Evolutionary conservation across 2,888 invertebrate genomes (phyloP).

Genomic region (Ennomos fuscantarius): DNA sequence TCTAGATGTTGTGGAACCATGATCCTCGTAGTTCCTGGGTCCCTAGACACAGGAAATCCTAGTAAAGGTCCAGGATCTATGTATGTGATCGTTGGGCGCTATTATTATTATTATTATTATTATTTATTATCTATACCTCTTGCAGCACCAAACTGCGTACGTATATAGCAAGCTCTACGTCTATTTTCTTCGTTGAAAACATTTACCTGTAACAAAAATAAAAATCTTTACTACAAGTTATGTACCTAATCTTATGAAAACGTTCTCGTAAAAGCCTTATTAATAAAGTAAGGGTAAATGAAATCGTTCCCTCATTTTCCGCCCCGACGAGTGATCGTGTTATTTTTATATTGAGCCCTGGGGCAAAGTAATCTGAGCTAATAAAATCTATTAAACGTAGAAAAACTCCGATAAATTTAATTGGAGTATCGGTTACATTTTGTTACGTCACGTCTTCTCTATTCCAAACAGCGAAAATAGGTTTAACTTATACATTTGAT

Average conservation of each 20-base stretch:
- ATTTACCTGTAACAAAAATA: too few species aligned
- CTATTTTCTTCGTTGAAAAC: too few species aligned
- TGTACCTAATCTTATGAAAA: constrained; percentile 7
- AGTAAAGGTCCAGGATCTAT: too few species aligned
- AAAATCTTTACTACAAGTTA: background rate
- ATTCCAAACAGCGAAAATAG: background rate
- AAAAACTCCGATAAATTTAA: constrained; percentile 22
- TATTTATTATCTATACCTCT: too few species aligned
- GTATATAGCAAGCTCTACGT: too few species aligned
- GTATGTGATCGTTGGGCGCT: too few species aligned
- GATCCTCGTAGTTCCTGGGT: too few species aligned
- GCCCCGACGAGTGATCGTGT: constrained; percentile 25
- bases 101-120: too few species aligned
- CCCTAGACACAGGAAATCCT: too few species aligned
- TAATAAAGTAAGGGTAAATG: constrained; percentile 22
- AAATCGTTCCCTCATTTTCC: constrained; percentile 28
- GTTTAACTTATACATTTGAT: background rate
- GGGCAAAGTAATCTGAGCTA: constrained; percentile 22
- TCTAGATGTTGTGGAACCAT: too few species aligned
- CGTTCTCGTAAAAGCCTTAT: constrained; percentile 6
- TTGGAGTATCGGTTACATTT: constrained; percentile 20
- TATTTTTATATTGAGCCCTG: constrained; percentile 31
- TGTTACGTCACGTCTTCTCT: constrained; percentile 2
- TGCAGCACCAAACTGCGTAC: too few species aligned
- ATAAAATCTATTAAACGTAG: constrained; percentile 20